These are phyloP conservation scores for Trissolcus brochymenae DNA, from an alignment of 2,888 invertebrate genomes.

Conservation along the genomic window DNA sequence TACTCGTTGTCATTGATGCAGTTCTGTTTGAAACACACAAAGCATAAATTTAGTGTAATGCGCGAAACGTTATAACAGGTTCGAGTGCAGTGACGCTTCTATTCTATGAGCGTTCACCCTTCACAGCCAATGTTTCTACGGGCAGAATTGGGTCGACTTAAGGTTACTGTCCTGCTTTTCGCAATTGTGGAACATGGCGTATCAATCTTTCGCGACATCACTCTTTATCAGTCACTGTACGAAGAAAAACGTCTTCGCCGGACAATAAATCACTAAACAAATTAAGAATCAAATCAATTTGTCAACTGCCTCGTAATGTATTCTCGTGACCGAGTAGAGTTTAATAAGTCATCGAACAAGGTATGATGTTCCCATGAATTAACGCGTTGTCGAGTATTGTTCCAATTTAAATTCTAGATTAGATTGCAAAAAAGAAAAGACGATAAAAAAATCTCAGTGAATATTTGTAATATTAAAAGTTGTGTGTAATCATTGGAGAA, in stretches of 20 bases:
- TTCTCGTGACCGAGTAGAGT: not conserved
- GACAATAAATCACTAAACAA: constrained; percentile 42
- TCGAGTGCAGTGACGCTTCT: constrained; percentile 28
- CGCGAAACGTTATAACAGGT: constrained; percentile 30
- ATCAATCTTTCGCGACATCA: constrained; percentile 34
- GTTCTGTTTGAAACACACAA: constrained; percentile 18
- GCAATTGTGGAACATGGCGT: constrained; percentile 34
- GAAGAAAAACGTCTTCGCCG: constrained; percentile 9
- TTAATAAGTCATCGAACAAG: too few relatives aligned
- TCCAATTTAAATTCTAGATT: not conserved
- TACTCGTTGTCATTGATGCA: too few relatives aligned
- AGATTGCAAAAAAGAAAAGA: not conserved
- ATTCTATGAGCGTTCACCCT: constrained; percentile 56
- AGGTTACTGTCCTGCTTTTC: constrained; percentile 63
- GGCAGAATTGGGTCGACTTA: constrained; percentile 61
- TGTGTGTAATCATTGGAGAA: not conserved
- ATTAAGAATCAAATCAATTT: constrained; percentile 43
- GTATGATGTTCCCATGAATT: too few relatives aligned
- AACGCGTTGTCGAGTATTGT: too few relatives aligned
- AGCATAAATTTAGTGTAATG: constrained; percentile 25
- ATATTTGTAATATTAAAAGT: too few relatives aligned
- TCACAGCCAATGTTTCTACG: constrained; percentile 51
- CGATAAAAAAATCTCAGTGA: not conserved
- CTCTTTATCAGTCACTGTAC: constrained; percentile 34
- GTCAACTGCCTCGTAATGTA: constrained; percentile 14